Conservation (phyloP, 2,113 vertebrate species). For the Perca flavescens region DNA sequence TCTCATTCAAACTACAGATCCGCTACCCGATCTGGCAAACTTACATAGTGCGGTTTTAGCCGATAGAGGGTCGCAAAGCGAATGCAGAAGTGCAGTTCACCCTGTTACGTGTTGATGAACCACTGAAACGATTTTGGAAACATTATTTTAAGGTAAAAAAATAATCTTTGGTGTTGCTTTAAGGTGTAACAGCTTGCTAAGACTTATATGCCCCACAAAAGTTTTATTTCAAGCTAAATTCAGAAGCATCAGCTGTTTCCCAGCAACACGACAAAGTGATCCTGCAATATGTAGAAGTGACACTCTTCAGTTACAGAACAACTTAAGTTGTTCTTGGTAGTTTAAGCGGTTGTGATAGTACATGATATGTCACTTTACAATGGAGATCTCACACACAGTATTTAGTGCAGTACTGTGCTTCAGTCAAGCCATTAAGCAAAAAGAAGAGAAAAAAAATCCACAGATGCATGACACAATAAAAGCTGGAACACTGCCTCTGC, state of each 20-base stretch:
- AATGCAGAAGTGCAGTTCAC: too few relatives aligned
- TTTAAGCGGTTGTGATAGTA: slow-evolving; percentile 13
- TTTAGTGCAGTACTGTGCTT: slow-evolving; percentile 38
- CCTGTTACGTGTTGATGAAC: too few relatives aligned
- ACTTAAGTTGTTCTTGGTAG: slow-evolving; percentile 8
- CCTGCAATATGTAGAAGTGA: background rate
- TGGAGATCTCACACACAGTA: slow-evolving; percentile 26
- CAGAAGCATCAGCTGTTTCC: background rate
- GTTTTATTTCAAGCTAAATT: slow-evolving; percentile 1
- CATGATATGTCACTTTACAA: slow-evolving; percentile 29
- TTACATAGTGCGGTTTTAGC: too few relatives aligned
- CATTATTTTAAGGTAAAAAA: too few relatives aligned
- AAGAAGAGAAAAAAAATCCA: slow-evolving; percentile 56
- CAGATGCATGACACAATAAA: slow-evolving; percentile 65
- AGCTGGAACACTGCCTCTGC: slow-evolving; percentile 63
- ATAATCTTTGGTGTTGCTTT: too few relatives aligned
- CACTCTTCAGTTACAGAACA: background rate
- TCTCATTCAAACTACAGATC: too few relatives aligned
- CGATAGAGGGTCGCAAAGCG: too few relatives aligned
- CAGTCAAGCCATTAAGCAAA: slow-evolving; percentile 40
- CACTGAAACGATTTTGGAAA: too few relatives aligned
- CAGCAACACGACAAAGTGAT: background rate
- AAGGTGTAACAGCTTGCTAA: slow-evolving; percentile 11
- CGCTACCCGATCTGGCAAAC: too few relatives aligned
- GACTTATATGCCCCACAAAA: background rate